Evolutionary conservation across 2,888 invertebrate genomes (phyloP).

Genomic region (Geotrupes spiniger): DNA sequence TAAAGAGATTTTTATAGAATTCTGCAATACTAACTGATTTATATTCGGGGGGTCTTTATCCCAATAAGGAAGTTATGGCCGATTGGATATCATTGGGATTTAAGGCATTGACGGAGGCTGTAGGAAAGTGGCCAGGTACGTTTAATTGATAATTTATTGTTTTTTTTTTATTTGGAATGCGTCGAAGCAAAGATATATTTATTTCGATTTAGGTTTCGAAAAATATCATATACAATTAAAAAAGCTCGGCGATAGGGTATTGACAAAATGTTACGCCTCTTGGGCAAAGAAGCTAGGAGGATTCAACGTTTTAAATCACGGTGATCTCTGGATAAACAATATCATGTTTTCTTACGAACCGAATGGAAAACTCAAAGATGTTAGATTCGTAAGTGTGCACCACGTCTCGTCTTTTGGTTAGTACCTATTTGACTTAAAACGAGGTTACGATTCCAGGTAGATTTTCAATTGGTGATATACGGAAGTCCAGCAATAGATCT

Average conservation of each 20-base stretch:
- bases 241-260: constrained; percentile 36
- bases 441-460: too few relatives aligned
- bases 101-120: constrained; percentile 43
- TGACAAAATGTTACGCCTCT: constrained; percentile 32
- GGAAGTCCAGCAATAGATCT: constrained; percentile 50
- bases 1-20: constrained; percentile 30
- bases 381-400: constrained; percentile 48
- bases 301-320: constrained; percentile 54
- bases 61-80: constrained; percentile 31
- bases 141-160: too few relatives aligned
- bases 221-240: constrained; percentile 47
- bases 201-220: constrained; percentile 44
- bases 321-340: constrained; percentile 56
- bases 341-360: constrained; percentile 52
- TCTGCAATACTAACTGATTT: constrained; percentile 32
- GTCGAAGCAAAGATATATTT: not conserved
- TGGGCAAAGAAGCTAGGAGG: constrained; percentile 35
- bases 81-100: constrained; percentile 34
- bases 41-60: constrained; percentile 35
- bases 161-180: too few relatives aligned
- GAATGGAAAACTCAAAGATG: constrained; percentile 42
- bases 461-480: constrained; percentile 50
- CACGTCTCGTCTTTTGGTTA: too few relatives aligned
- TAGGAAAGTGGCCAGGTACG: constrained; percentile 48
- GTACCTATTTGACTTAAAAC: too few relatives aligned